Base-by-base conservation (phyloP, 2,888 invertebrate genomes). In the Allacma fusca region DNA sequence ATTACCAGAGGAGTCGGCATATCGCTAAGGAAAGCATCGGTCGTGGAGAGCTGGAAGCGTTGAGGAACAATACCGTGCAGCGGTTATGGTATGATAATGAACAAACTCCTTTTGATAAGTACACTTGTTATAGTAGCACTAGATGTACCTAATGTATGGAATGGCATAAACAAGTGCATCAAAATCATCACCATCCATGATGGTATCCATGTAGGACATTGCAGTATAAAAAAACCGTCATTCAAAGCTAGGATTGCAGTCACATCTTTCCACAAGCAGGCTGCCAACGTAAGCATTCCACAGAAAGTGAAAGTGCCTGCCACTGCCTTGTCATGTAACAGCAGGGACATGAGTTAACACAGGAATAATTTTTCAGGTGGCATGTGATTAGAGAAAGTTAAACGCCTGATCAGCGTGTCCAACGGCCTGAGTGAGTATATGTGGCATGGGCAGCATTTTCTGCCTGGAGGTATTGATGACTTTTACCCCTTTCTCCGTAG, bases 31-130 rank as follows among this genome's bases (percentile, higher is more conserved):
- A 83, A 75, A 82, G 82, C 70, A 78, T 82, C 13, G 83, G 82
- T 65, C 76, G 79, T 29, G 80, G 79, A 59, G 84, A 84, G 65
- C 70, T 84, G 79, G 84, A 84, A 76, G 79, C 70, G 71, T 79
- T 83, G 68, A 78, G 84, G 67, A 84, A 84, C 75, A 79, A 76
- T 75, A 84, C 84, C 23, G 84, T 84, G 26, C 82, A 83, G 79
- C 80, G 82, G 74, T 78, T 84, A 79, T 84, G 84, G 84, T 84
- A 80, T 80, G 79, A 26, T 24, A 12, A 24, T 62, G 24, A n/a
- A n/a, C n/a, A n/a, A n/a, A n/a, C n/a, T n/a, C n/a, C n/a, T n/a
- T n/a, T n/a, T n/a, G n/a, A n/a, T n/a, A n/a, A n/a, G 5, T 21
- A 34, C 5, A 34, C 9, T 34, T 34, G 34, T 9, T 7, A 34